Percentiles rank a stretch among this genome's conserved stretches.
Conservation (phyloP, 2,888 invertebrate species). For the Acanthosepion pharaonis region DNA sequence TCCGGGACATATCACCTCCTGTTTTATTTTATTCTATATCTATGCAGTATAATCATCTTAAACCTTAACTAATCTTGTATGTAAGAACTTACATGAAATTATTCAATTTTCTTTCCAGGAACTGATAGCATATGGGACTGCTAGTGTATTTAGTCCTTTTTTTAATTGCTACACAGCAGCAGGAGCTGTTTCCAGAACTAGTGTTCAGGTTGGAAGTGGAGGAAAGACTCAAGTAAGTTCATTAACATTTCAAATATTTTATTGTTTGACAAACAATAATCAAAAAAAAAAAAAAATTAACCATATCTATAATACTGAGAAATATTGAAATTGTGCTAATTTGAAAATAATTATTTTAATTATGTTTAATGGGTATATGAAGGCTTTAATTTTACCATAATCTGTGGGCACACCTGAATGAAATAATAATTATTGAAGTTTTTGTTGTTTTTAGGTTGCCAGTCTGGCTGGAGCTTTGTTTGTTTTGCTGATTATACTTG, state of each 20-base stretch:
- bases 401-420: background rate
- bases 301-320: too few species aligned
- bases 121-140: constrained; percentile 34
- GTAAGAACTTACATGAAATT: too few species aligned
- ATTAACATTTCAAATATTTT: background rate
- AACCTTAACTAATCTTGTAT: background rate
- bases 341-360: too few species aligned
- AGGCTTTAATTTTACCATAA: too few species aligned
- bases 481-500: background rate
- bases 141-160: background rate
- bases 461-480: constrained; percentile 16
- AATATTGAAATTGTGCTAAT: too few species aligned
- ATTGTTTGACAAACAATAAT: background rate
- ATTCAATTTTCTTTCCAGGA: background rate
- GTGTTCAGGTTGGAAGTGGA: background rate
- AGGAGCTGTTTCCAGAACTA: constrained; percentile 38
- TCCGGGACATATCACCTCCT: too few species aligned
- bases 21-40: too few species aligned
- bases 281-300: too few species aligned
- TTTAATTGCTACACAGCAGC: constrained; percentile 24
- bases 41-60: too few species aligned
- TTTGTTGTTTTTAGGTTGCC: constrained; percentile 2
- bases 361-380: too few species aligned
- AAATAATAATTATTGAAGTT: background rate
- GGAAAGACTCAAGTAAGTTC: constrained; percentile 34